These are phyloP conservation scores for Ectemnius lituratus DNA, from an alignment of 2,888 invertebrate genomes.

Conservation along the genomic window DNA sequence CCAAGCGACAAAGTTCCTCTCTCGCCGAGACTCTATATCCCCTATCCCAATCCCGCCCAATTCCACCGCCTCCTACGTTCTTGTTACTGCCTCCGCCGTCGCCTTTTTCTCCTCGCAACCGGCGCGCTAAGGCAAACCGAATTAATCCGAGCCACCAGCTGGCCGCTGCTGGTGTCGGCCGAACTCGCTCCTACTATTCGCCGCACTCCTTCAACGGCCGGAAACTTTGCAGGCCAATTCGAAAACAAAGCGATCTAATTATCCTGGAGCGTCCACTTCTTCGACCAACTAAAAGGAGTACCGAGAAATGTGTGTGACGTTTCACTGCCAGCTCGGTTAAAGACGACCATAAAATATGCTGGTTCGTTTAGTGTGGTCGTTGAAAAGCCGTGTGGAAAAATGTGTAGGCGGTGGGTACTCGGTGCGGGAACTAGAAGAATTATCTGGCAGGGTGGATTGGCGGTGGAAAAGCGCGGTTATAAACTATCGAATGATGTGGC, in stretches of 20 bases:
- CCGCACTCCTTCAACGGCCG: background rate
- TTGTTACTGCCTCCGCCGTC: conserved; percentile 12
- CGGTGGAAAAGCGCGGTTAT: conserved; percentile 56
- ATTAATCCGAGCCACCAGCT: conserved; percentile 49
- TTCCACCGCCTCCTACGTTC: conserved; percentile 21
- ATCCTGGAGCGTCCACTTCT: too few species aligned
- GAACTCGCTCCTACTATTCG: too few species aligned
- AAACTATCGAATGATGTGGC: conserved; percentile 60
- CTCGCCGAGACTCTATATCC: conserved; percentile 27
- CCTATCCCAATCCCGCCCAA: conserved; percentile 23
- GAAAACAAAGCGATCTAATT: conserved; percentile 1
- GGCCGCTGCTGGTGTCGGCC: background rate
- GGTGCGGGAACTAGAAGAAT: conserved; percentile 38
- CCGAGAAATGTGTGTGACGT: too few species aligned
- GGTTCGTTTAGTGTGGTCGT: too few species aligned
- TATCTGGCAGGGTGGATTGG: conserved; percentile 49
- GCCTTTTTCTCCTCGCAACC: conserved; percentile 33
- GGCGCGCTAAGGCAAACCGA: conserved; percentile 38
- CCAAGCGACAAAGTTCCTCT: conserved; percentile 60
- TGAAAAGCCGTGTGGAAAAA: too few species aligned
- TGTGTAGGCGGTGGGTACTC: too few species aligned
- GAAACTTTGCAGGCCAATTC: background rate
- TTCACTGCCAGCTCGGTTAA: too few species aligned
- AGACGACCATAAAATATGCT: too few species aligned
- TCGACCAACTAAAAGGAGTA: too few species aligned